phyloP scores from a whole-genome alignment of 2,888 invertebrate genomes.

The Mongoloraphidia duomilia region DNA sequence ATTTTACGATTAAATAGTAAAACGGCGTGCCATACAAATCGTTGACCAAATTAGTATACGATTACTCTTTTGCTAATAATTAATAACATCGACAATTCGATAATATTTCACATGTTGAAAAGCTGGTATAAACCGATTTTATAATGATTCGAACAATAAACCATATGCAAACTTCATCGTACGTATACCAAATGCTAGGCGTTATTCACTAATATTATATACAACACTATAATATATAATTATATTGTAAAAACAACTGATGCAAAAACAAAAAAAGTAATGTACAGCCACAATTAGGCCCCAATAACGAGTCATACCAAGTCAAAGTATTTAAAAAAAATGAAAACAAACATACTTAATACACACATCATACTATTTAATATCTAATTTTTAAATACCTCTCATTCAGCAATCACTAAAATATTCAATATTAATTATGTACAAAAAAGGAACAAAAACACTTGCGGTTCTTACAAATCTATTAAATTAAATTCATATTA shows the following conservation, averaged over 20 bases:
- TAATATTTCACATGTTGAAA: too few species aligned
- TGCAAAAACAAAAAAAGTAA: neutral
- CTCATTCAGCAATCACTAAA: constrained; percentile 12
- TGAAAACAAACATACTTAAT: neutral
- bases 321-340: neutral
- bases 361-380: neutral
- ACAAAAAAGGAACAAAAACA: constrained; percentile 31
- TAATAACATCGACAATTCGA: too few species aligned
- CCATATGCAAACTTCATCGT: constrained; percentile 29
- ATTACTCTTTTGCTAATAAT: too few species aligned
- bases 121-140: too few species aligned
- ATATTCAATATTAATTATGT: constrained; percentile 22
- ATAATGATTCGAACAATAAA: constrained; percentile 19
- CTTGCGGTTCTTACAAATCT: constrained; percentile 23
- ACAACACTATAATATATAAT: constrained; percentile 20
- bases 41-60: too few species aligned
- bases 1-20: too few species aligned
- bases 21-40: too few species aligned
- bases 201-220: constrained; percentile 22
- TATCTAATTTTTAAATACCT: neutral
- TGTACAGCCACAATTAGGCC: neutral
- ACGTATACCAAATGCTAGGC: constrained; percentile 29
- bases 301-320: neutral
- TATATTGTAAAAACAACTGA: neutral
- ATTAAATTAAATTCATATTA: constrained; percentile 16